These are phyloP conservation scores for Premnoplex brunnescens DNA, from an alignment of 2,797 vertebrate species.

Conservation along the genomic window DNA sequence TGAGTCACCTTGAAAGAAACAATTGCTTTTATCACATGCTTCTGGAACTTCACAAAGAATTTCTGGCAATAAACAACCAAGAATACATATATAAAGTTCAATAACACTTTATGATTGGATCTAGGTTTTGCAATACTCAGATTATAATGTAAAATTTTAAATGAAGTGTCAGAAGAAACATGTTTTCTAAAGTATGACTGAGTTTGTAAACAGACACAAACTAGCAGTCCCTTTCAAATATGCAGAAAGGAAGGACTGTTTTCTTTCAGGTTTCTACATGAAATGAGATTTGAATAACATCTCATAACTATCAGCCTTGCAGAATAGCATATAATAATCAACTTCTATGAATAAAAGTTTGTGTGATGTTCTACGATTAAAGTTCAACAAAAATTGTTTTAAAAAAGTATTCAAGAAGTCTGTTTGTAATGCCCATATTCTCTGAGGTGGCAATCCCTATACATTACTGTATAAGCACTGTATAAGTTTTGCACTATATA, in stretches of 20 bases:
- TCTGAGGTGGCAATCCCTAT: not conserved
- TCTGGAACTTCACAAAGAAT: not conserved
- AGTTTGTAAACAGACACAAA: not conserved
- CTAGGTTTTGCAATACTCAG: not conserved
- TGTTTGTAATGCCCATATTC: not conserved
- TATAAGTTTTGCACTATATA: not conserved
- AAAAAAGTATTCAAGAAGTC: not conserved
- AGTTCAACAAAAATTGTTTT: not conserved
- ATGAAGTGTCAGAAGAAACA: not conserved
- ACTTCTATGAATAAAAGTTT: not conserved
- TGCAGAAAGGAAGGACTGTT: not conserved
- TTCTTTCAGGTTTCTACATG: not conserved
- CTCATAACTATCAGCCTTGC: not conserved
- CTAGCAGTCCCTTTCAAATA: not conserved
- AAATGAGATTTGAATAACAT: not conserved
- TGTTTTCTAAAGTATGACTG: not conserved
- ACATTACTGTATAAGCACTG: not conserved
- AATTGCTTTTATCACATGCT: not conserved
- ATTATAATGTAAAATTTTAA: not conserved
- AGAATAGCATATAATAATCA: not conserved
- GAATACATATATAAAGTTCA: not conserved
- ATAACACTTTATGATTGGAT: not conserved
- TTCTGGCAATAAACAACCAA: not conserved
- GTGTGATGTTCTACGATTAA: not conserved
- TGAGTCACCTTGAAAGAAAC: not conserved